phyloP scores from a whole-genome alignment of 2,113 vertebrate genomes.

The Antigone vipio region DNA sequence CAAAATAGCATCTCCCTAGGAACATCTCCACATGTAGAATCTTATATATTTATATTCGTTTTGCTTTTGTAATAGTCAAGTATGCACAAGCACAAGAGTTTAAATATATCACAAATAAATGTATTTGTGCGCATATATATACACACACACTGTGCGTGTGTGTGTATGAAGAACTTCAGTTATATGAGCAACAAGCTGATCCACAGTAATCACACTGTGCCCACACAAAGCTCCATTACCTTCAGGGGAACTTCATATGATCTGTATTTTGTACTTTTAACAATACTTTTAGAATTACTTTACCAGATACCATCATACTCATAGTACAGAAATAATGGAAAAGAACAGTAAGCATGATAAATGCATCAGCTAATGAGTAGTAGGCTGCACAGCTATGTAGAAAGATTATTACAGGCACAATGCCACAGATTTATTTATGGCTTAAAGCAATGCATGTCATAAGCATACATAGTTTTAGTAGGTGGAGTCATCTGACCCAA shows the following conservation, averaged over 20 bases:
- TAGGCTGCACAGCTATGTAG: conserved; percentile 24
- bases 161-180: neutral
- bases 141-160: neutral
- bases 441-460: conserved; percentile 42
- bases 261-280: conserved; percentile 3
- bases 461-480: conserved; percentile 53
- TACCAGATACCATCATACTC: conserved; percentile 8
- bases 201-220: neutral
- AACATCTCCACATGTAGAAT: neutral
- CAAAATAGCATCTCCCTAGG: neutral
- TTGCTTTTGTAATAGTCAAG: neutral
- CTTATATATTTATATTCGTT: neutral
- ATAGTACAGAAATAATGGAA: conserved; percentile 16
- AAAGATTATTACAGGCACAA: conserved; percentile 55
- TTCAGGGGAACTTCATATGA: neutral
- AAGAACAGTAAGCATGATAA: conserved; percentile 48
- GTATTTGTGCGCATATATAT: neutral
- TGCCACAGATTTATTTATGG: conserved; percentile 57
- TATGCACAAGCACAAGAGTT: neutral
- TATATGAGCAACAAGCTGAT: neutral
- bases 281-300: conserved; percentile 31
- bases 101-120: neutral
- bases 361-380: conserved; percentile 53
- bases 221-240: neutral
- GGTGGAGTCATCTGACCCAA: conserved; percentile 59